Evolutionary conservation across 2,888 invertebrate genomes (phyloP).

Genomic region (Ormyrus nitidulus): DNA sequence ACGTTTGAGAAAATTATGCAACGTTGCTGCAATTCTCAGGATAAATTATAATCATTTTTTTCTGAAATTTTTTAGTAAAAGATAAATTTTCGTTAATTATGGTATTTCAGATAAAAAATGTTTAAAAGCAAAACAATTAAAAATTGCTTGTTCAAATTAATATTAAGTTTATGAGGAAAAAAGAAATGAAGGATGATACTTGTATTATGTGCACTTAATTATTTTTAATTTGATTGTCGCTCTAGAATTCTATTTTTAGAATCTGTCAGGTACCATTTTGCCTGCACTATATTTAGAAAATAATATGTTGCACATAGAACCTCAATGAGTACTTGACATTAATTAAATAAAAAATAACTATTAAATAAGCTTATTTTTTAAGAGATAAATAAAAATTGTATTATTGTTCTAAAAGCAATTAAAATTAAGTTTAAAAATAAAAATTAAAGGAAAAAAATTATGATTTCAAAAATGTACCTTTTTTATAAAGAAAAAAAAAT

Average conservation of each 20-base stretch:
- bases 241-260: constrained; percentile 28
- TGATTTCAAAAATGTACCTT: background rate
- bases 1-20: no score
- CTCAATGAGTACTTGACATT: background rate
- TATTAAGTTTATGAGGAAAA: no score
- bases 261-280: constrained; percentile 6
- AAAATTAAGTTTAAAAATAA: background rate
- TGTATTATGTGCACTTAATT: background rate
- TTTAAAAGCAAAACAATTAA: no score
- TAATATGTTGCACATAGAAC: background rate
- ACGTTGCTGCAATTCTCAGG: no score
- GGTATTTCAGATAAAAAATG: no score
- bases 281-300: constrained; percentile 17
- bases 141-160: no score
- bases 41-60: no score
- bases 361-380: background rate
- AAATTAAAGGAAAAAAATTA: constrained; percentile 1
- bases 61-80: no score
- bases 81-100: no score
- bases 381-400: background rate
- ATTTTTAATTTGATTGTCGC: constrained; percentile 19
- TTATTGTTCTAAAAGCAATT: background rate
- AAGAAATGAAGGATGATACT: background rate
- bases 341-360: background rate
- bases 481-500: constrained; percentile 4